Percentiles rank a stretch among this genome's conserved stretches.
Evolutionary conservation across 1,140 invertebrate species (phyloP).

Genomic region (Lineus longissimus): DNA sequence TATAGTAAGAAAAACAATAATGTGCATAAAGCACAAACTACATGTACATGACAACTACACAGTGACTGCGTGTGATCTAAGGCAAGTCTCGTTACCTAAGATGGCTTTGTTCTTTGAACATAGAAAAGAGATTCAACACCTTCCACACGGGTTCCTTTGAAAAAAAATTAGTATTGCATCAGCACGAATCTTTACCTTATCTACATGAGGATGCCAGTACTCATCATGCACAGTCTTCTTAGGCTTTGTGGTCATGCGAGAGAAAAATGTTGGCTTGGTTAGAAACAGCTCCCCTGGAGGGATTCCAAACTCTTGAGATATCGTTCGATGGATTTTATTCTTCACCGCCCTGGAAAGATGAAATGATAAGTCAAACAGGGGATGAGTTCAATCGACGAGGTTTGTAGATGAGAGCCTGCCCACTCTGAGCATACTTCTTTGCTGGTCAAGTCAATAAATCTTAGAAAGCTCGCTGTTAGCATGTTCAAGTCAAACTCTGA

Average conservation of each 20-base stretch:
- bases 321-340: conserved; percentile 71
- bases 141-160: too few relatives aligned
- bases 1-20: conserved; percentile 51
- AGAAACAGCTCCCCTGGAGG: conserved; percentile 65
- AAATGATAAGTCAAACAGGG: neutral
- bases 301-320: conserved; percentile 73
- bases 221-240: conserved; percentile 75
- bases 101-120: too few relatives aligned
- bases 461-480: neutral
- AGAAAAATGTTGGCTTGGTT: conserved; percentile 82
- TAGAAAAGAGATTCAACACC: too few relatives aligned
- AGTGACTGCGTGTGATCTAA: too few relatives aligned
- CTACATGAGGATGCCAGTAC: conserved; percentile 83
- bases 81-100: too few relatives aligned
- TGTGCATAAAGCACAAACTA: conserved; percentile 26
- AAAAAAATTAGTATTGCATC: too few relatives aligned
- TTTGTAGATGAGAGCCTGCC: too few relatives aligned
- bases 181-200: conserved; percentile 64
- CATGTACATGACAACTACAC: conserved; percentile 5
- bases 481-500: neutral
- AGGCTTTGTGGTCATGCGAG: conserved; percentile 66
- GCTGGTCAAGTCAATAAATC: neutral
- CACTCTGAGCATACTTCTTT: too few relatives aligned
- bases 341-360: conserved; percentile 62
- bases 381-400: too few relatives aligned